Percentiles rank a stretch among this genome's conserved stretches.
phyloP scores from a whole-genome alignment of 2,888 invertebrate genomes.

The Leucania comma region DNA sequence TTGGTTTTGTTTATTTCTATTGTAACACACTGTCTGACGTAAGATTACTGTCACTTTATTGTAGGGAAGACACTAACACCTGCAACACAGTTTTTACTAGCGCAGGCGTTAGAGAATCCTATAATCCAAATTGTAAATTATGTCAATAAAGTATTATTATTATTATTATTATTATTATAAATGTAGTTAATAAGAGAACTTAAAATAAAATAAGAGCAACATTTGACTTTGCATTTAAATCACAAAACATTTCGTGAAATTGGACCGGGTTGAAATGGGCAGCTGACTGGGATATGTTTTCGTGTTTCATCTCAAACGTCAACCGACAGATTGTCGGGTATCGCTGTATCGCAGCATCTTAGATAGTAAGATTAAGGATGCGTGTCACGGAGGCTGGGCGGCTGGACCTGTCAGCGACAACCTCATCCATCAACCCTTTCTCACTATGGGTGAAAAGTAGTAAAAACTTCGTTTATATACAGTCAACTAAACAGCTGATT shows the following conservation, averaged over 20 bases:
- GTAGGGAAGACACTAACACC: no score
- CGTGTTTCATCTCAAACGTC: slow-evolving; percentile 41
- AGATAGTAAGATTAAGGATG: slow-evolving; percentile 75
- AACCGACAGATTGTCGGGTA: slow-evolving; percentile 65
- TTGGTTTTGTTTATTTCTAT: no score
- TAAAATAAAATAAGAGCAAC: slow-evolving; percentile 20
- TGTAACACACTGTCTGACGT: no score
- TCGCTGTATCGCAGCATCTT: slow-evolving; percentile 56
- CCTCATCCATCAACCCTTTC: slow-evolving; percentile 86
- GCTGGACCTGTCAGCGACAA: slow-evolving; percentile 77
- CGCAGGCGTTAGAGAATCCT: no score
- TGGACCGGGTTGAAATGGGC: slow-evolving; percentile 43
- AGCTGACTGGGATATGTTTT: slow-evolving; percentile 36
- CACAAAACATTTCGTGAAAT: slow-evolving; percentile 41
- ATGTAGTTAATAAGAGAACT: background rate
- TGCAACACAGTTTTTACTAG: no score
- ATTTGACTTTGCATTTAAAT: slow-evolving; percentile 37
- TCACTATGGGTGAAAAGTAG: slow-evolving; percentile 58
- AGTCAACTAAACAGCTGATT: slow-evolving; percentile 48
- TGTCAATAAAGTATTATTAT: no score
- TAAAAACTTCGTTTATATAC: slow-evolving; percentile 59
- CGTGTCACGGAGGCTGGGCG: slow-evolving; percentile 78
- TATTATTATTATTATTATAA: no score
- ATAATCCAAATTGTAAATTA: no score
- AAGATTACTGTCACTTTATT: no score